Evolutionary conservation across 2,888 invertebrate species (phyloP), one percentile per base, ranked within the genome.

Genomic region (Phorcus lineatus): DNA sequence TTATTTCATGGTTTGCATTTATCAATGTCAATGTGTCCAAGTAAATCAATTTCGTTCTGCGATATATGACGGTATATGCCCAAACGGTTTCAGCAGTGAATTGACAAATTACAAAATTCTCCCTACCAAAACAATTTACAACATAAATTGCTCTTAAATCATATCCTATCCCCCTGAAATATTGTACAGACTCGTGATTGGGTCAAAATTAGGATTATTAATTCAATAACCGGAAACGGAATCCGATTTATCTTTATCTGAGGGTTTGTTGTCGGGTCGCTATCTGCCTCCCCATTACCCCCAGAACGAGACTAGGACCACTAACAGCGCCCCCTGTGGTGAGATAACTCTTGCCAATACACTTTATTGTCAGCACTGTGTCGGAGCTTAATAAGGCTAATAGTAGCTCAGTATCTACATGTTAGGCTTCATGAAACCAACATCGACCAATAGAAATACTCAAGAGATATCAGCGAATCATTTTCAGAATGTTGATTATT

Each of bases 161-260:
- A 70, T 70, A 70, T 70, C 70, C 40, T 9, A 62, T 40, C 70
- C 17, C 36, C 40, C 40, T 70, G 70, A 70, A 70, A 70, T 70
- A 70, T 70, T 70, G 70, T 70, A 70, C 40, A 36, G 31, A 70
- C 70, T n/a, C 36, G 70, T 70, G 70, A 70, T 70, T 70, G 31
- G 31, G 28, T 70, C 70, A 70, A 70, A 70, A 70, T 70, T 70
- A 70, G 70, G 70, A 70, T 70, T 70, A 70, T 70, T 70, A 70
- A 70, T 70, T 70, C 70, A 70, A 70, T 70, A 70, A 70, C 70
- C 70, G 70, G 70, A 70, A 70, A 70, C 70, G 19, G 17, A 31
- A 17, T 17, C 70, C 70, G 28, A 70, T 70, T 70, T 70, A 70
- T 70, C 70, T 70, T 70, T 70, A 70, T 70, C 70, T 40, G 17